Conservation (phyloP, 1,140 invertebrate genomes). For the Venustaconcha ellipsiformis region DNA sequence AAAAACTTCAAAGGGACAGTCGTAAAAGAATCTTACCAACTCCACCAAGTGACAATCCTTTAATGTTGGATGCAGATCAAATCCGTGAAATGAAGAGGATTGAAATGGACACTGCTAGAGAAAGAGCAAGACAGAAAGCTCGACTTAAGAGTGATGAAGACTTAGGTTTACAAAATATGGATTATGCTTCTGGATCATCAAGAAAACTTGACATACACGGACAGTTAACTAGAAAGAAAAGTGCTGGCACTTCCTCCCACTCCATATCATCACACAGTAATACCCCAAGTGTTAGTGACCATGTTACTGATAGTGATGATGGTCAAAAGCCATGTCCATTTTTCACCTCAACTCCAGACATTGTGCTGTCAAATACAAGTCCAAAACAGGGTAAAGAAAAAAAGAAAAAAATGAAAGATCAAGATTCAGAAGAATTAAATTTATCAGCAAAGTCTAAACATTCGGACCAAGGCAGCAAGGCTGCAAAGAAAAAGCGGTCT, state of each 20-base stretch:
- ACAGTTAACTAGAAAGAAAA: not conserved
- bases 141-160: conserved; percentile 46
- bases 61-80: conserved; percentile 34
- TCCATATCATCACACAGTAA: conserved; percentile 7
- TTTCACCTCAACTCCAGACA: conserved; percentile 22
- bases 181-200: conserved; percentile 23
- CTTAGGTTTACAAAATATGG: conserved; percentile 30
- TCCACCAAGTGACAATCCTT: conserved; percentile 32
- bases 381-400: conserved; percentile 21
- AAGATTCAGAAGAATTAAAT: conserved; percentile 17
- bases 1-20: conserved; percentile 21
- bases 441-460: conserved; percentile 17
- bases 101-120: conserved; percentile 47
- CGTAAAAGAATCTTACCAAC: conserved; percentile 51
- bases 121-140: conserved; percentile 40
- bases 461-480: conserved; percentile 36
- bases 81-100: conserved; percentile 41
- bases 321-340: conserved; percentile 12
- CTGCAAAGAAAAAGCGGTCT: conserved; percentile 56
- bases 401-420: conserved; percentile 45
- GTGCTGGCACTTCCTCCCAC: conserved; percentile 26
- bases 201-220: conserved; percentile 23
- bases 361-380: conserved; percentile 21
- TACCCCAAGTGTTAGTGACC: conserved; percentile 47
- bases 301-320: conserved; percentile 56